Evolutionary conservation across 2,113 vertebrate species (phyloP).

Genomic region (Oostethus manadensis): DNA sequence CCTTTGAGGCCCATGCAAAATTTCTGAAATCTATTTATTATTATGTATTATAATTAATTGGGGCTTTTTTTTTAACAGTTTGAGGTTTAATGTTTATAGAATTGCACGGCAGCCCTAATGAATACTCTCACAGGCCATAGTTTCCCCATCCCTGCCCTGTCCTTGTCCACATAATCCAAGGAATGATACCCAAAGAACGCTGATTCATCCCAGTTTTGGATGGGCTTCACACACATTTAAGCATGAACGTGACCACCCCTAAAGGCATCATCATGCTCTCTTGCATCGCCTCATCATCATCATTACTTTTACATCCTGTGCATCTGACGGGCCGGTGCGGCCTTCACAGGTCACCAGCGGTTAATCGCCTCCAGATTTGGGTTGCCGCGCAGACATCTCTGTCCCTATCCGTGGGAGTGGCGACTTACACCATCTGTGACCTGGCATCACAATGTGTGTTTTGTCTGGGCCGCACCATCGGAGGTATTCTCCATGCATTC

Average conservation of each 20-base stretch:
- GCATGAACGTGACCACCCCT: constrained; percentile 26
- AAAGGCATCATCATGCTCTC: constrained; percentile 40
- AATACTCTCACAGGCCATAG: too few species aligned
- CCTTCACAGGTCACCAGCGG: constrained; percentile 53
- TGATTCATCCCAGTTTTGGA: constrained; percentile 58
- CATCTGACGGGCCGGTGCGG: constrained; percentile 29
- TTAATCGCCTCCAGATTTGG: constrained; percentile 67
- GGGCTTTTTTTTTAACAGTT: too few species aligned
- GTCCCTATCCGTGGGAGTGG: constrained; percentile 59
- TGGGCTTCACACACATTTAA: constrained; percentile 15
- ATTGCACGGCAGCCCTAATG: too few species aligned
- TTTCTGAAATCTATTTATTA: too few species aligned
- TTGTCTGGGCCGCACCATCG: constrained; percentile 65
- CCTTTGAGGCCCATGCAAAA: too few species aligned
- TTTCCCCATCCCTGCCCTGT: too few species aligned
- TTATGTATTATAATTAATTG: too few species aligned
- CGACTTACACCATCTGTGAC: constrained; percentile 65
- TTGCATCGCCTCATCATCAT: constrained; percentile 49
- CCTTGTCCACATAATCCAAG: constrained; percentile 49
- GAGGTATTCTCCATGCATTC: constrained; percentile 70
- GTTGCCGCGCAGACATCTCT: constrained; percentile 63
- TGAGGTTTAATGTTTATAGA: too few species aligned
- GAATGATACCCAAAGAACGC: constrained; percentile 31
- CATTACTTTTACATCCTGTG: constrained; percentile 50
- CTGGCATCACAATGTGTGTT: constrained; percentile 68